Conservation (phyloP, 2,113 vertebrate genomes). For the Mirza zaza region DNA sequence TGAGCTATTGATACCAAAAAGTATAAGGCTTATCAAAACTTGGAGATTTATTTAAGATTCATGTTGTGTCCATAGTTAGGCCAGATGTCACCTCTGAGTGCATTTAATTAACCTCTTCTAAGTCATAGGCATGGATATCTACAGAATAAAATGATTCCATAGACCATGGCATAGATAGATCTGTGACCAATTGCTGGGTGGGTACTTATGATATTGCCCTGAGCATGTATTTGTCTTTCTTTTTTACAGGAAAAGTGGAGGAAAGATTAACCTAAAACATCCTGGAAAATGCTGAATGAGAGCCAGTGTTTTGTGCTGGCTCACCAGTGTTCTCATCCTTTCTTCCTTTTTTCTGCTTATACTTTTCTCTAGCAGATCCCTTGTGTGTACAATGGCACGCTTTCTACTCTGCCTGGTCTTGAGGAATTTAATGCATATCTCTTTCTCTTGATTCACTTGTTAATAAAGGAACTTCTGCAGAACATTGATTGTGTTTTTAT, state of each 20-base stretch:
- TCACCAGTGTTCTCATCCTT: neutral
- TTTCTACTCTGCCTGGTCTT: neutral
- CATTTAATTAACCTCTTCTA: neutral
- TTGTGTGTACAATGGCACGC: neutral
- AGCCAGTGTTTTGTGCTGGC: neutral
- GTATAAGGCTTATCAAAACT: neutral
- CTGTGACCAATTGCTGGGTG: neutral
- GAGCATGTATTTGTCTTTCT: conserved; percentile 5
- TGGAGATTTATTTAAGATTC: neutral
- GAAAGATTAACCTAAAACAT: conserved; percentile 75
- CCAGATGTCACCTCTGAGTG: neutral
- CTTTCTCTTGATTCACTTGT: neutral
- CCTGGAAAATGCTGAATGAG: conserved; percentile 68
- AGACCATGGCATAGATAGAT: neutral
- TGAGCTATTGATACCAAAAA: neutral
- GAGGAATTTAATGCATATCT: neutral
- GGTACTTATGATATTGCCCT: neutral
- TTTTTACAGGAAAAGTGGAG: conserved; percentile 71
- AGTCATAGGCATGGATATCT: neutral
- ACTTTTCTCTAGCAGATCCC: neutral
- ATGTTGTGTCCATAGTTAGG: neutral
- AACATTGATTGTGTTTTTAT: conserved; percentile 18
- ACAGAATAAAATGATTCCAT: neutral
- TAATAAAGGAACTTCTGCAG: conserved; percentile 73
- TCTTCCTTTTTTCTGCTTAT: conserved; percentile 18